Percentiles rank a stretch among this genome's conserved stretches.
Conservation (phyloP, 2,797 vertebrate genomes). For the Rhadinocentrus ornatus region DNA sequence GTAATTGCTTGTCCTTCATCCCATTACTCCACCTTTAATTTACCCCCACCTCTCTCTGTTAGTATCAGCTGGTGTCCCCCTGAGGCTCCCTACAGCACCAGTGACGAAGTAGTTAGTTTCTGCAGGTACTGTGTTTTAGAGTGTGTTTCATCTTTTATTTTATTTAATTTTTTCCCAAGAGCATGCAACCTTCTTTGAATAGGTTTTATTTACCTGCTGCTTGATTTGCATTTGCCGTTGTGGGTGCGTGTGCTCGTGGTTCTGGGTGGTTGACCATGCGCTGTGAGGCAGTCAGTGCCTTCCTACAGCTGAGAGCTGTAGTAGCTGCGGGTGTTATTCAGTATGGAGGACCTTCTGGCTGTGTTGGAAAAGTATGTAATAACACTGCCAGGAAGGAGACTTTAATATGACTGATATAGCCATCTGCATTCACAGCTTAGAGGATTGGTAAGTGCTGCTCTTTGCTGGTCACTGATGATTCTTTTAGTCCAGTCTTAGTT, state of each 20-base stretch:
- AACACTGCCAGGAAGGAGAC: constrained; percentile 40
- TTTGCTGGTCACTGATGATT: constrained; percentile 51
- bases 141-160: constrained; percentile 5
- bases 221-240: constrained; percentile 69
- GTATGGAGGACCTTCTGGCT: constrained; percentile 35
- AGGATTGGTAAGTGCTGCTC: constrained; percentile 72
- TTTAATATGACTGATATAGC: constrained; percentile 67
- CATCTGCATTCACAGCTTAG: constrained; percentile 57
- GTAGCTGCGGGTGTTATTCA: constrained; percentile 42
- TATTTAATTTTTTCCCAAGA: constrained; percentile 16
- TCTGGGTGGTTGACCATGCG: constrained; percentile 25
- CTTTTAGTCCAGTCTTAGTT: constrained; percentile 57
- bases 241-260: constrained; percentile 20
- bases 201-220: constrained; percentile 57
- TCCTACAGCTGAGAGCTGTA: constrained; percentile 21
- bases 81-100: constrained; percentile 22
- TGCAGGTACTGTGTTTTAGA: constrained; percentile 53
- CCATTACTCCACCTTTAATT: constrained; percentile 10
- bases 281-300: constrained; percentile 38
- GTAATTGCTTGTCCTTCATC: neutral
- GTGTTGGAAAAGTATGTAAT: constrained; percentile 35
- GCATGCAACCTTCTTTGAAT: constrained; percentile 54
- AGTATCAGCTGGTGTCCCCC: constrained; percentile 43
- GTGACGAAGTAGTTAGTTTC: constrained; percentile 59
- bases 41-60: constrained; percentile 31